Conservation (phyloP, 2,797 vertebrate genomes). For the Todus mexicanus region DNA sequence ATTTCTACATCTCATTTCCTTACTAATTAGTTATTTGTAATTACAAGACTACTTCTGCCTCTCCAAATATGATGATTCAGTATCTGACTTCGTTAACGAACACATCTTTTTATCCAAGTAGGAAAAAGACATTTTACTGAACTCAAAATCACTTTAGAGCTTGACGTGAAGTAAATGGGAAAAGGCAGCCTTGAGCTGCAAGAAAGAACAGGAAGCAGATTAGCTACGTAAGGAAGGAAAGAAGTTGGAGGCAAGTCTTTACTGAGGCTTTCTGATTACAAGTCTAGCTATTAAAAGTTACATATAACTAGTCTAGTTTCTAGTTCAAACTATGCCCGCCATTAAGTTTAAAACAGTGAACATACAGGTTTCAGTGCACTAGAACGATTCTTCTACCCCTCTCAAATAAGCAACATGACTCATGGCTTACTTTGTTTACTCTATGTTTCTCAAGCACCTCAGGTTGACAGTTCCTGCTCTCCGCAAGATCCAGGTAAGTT, state of each 20-base stretch:
- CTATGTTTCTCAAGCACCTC: not conserved
- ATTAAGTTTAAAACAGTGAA: not conserved
- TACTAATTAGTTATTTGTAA: not conserved
- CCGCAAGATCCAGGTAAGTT: not conserved
- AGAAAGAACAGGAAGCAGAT: not conserved
- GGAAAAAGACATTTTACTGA: not conserved
- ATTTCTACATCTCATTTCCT: not conserved
- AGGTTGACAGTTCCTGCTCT: not conserved
- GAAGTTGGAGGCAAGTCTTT: not conserved
- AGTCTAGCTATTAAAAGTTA: not conserved
- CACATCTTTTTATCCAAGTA: not conserved
- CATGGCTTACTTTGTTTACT: not conserved
- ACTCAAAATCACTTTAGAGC: not conserved
- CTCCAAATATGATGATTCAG: not conserved
- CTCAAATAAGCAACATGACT: not conserved
- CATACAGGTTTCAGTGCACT: not conserved
- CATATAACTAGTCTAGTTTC: not conserved
- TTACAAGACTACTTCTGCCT: not conserved
- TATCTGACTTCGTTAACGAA: not conserved
- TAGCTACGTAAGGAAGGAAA: not conserved
- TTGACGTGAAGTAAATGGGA: not conserved
- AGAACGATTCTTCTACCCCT: not conserved
- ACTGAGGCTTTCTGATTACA: not conserved
- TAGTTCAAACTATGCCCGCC: not conserved
- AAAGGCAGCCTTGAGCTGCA: not conserved